phyloP scores from a whole-genome alignment of 2,113 vertebrate species.

The Formicarius rufipectus region DNA sequence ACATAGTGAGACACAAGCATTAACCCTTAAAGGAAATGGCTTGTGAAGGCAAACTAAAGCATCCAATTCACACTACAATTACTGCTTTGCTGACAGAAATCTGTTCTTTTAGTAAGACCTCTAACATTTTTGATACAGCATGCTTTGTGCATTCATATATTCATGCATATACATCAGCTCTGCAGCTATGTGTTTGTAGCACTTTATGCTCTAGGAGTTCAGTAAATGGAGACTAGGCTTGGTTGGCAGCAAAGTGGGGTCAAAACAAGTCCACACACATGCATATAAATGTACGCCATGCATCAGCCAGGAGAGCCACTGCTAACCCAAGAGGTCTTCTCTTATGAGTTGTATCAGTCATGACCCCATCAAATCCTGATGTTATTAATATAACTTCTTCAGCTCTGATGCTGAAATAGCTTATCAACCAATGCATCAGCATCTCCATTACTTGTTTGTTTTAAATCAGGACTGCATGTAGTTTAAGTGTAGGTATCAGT shows the following conservation, averaged over 20 bases:
- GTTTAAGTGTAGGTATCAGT: neutral
- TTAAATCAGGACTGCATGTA: neutral
- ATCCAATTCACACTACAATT: neutral
- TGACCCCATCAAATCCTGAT: neutral
- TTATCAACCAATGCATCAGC: neutral
- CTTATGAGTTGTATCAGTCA: neutral
- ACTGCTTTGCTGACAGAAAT: neutral
- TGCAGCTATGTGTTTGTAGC: neutral
- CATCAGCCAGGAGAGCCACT: neutral
- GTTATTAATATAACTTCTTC: neutral
- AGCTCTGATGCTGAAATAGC: neutral
- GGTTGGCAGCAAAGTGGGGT: neutral
- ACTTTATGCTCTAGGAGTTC: neutral
- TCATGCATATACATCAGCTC: neutral
- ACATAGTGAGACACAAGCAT: neutral
- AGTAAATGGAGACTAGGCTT: neutral
- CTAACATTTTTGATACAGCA: neutral
- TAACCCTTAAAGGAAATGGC: neutral
- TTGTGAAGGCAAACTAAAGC: neutral
- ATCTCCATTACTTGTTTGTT: neutral
- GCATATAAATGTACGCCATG: neutral
- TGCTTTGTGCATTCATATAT: neutral
- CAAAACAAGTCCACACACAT: neutral
- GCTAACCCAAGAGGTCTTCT: neutral
- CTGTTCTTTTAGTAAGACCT: neutral